Percentiles rank a stretch among this genome's conserved stretches.
phyloP scores from a whole-genome alignment of 1,140 invertebrate species.

The Drosophila jambulina region DNA sequence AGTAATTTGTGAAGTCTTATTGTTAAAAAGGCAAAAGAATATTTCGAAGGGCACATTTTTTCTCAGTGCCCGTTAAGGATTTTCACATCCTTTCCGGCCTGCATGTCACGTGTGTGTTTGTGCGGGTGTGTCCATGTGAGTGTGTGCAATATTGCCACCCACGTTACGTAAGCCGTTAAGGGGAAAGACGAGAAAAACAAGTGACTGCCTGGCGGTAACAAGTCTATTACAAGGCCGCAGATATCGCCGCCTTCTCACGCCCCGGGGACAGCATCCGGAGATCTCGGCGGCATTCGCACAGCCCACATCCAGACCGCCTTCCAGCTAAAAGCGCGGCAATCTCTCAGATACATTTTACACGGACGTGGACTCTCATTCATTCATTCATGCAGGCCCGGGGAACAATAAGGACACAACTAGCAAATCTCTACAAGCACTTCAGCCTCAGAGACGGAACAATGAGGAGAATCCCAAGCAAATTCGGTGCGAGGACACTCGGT shows the following conservation, averaged over 20 bases:
- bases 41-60: not conserved
- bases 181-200: conserved; percentile 7
- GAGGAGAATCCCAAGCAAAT: conserved; percentile 65
- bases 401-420: conserved; percentile 83
- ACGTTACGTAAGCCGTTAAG: conserved; percentile 57
- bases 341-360: conserved; percentile 52
- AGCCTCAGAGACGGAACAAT: conserved; percentile 48
- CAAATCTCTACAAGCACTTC: conserved; percentile 76
- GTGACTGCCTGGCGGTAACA: conserved; percentile 39
- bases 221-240: conserved; percentile 50
- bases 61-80: not conserved
- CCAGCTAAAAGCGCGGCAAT: conserved; percentile 62
- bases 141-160: conserved; percentile 49
- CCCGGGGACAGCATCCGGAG: conserved; percentile 34
- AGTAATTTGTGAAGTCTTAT: not conserved
- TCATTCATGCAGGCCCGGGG: conserved; percentile 50
- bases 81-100: conserved; percentile 43
- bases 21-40: no score
- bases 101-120: conserved; percentile 63
- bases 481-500: conserved; percentile 69
- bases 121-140: not conserved
- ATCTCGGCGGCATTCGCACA: conserved; percentile 9
- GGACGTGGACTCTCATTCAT: conserved; percentile 48
- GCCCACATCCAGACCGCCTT: conserved; percentile 22
- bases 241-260: conserved; percentile 73